Evolutionary conservation across 2,888 invertebrate genomes (phyloP).

Genomic region (Micoletzkya japonica): DNA sequence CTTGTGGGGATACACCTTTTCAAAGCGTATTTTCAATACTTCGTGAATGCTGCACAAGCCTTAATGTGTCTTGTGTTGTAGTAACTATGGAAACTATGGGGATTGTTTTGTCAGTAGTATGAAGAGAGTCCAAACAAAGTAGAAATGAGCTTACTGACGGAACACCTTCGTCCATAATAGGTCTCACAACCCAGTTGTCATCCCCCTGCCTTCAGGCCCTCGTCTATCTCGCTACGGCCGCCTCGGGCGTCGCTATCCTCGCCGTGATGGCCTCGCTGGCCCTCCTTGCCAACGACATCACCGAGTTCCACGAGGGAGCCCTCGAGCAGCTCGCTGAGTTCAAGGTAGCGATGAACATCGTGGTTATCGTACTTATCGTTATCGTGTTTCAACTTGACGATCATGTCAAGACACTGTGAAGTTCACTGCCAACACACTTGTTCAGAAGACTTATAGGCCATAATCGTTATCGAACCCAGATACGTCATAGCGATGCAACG

Average conservation of each 20-base stretch:
- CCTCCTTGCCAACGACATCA: constrained; percentile 22
- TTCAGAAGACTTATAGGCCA: too few relatives aligned
- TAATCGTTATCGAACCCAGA: constrained; percentile 1
- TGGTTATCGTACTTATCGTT: not conserved
- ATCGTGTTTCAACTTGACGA: not conserved
- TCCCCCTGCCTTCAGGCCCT: constrained; percentile 1
- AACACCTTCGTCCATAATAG: not conserved
- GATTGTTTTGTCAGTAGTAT: not conserved
- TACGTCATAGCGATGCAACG: too few relatives aligned
- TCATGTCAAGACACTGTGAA: too few relatives aligned
- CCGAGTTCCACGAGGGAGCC: constrained; percentile 26
- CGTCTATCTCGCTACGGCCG: constrained; percentile 17
- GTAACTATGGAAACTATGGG: too few relatives aligned
- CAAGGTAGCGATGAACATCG: constrained; percentile 18
- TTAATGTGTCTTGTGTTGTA: too few relatives aligned
- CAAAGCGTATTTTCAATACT: too few relatives aligned
- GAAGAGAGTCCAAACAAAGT: not conserved
- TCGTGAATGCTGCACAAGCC: too few relatives aligned
- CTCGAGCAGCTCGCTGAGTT: constrained; percentile 25
- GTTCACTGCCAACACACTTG: too few relatives aligned
- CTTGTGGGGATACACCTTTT: too few relatives aligned
- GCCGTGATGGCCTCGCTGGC: constrained; percentile 24
- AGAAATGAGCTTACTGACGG: not conserved
- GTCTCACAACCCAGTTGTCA: not conserved
- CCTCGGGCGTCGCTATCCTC: constrained; percentile 21